Evolutionary conservation across 2,888 invertebrate species (phyloP), one percentile per base, ranked within the genome.

Genomic region (Calliphora vomitoria): DNA sequence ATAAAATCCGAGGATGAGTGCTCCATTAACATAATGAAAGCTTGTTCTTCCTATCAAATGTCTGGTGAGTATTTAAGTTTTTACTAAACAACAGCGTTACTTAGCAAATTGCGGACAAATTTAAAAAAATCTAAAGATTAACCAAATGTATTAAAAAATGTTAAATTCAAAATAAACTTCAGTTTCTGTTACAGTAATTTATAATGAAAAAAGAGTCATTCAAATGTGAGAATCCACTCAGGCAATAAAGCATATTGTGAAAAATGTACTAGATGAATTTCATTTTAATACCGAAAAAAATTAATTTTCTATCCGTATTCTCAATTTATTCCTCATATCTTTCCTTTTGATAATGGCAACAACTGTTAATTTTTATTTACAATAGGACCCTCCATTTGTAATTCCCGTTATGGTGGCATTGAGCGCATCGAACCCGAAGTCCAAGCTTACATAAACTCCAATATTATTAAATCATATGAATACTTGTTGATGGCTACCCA

Each of bases 401-500:
- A 92, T 85, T 89, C 92, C 4, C 91, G 91, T 5, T 92, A 87
- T 88, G 92, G 89, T 58, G 92, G 92, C 79, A 92, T 93, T 78
- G 88, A 89, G 4, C 89, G 91, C 68, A 89, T 91, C 68, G 91
- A 92, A 89, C 79, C 87, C 35, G 90, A 91, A 75, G 78, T 94
- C 10, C 92, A 93, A 89, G 88, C 90, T 13, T 93, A 92, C 89
- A 89, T 94, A 92, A 96, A 96, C 90, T 93, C 95, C 2, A 96
- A 97, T 89, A 94, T 97, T 41, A 95, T 95, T 78, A 94, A 95
- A n/a, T 97, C 97, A 0, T 97, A 96, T 91, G 96, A 97, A 87
- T 97, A 96, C 90, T 94, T 97, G 13, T 93, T 97, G 2, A 95
- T 97, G 92, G 95, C 97, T 0, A 95, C 97, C 0, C 96, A 96